These are phyloP conservation scores for Ellobius talpinus DNA, from an alignment of 2,113 vertebrate genomes.

Conservation along the genomic window DNA sequence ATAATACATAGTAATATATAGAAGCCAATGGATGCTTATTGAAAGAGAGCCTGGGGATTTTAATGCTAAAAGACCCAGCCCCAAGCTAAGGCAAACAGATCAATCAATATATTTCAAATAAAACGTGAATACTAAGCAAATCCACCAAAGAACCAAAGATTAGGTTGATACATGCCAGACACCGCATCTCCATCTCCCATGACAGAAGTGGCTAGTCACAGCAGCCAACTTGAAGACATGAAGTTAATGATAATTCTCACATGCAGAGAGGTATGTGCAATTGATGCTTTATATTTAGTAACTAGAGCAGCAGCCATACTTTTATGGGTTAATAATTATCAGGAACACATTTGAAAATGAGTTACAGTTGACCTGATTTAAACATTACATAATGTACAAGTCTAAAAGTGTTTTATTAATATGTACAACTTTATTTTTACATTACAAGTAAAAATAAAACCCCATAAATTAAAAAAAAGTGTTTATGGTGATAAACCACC, in stretches of 20 bases:
- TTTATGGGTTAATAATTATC: conserved; percentile 62
- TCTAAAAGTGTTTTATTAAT: background rate
- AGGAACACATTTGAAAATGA: conserved; percentile 44
- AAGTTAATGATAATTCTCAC: conserved; percentile 26
- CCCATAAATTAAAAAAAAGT: conserved; percentile 27
- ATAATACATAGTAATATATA: background rate
- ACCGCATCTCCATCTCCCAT: background rate
- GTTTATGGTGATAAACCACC: conserved; percentile 4
- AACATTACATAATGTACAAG: background rate
- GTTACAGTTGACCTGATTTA: background rate
- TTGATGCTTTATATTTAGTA: conserved; percentile 69
- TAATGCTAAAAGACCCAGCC: background rate
- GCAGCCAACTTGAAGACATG: background rate
- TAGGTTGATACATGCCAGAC: no score
- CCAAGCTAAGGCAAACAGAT: conserved; percentile 24
- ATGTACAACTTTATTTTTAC: background rate
- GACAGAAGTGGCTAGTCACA: background rate
- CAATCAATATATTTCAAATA: background rate
- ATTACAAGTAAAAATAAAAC: background rate
- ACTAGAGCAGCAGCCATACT: conserved; percentile 52
- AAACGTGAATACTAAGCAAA: background rate
- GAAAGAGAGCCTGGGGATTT: background rate
- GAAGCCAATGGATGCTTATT: background rate
- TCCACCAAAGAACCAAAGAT: background rate
- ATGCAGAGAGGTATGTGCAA: background rate